Base-by-base conservation (phyloP, 2,797 vertebrate species). In the Apodemus agrarius region DNA sequence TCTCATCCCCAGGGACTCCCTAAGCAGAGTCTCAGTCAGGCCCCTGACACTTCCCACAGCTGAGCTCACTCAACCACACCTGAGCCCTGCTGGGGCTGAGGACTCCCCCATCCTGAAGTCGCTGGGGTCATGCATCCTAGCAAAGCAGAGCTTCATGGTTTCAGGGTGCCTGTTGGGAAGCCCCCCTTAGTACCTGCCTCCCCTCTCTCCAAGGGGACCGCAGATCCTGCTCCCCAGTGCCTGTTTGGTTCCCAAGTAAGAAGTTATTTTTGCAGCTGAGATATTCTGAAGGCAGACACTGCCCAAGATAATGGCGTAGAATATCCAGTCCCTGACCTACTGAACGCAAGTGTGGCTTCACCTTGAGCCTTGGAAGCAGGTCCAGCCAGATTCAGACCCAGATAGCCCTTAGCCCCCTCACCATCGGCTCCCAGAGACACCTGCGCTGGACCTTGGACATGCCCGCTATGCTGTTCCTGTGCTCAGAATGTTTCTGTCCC, bases 381-480 rank as follows among this genome's bases (percentile, higher is more conserved):
- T 19, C n/a, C 6, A 72, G 63, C 12, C 37, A 19, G 29, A 40
- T 37, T 61, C 21, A 61, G 52, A 63, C 22, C 16, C 17, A 67
- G 57, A 57, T 12, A 16, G 34, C 75, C 34, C 59, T n/a, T 4
- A 26, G 79, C 40, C 52, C 12, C 4, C 81, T 10, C 2, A 11
- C 46, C 21, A 2, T 61, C 21, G 16, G 6, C 46, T 54, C 43
- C 78, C n/a, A 86, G 65, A 85, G 74, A 40, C 46, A 40, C 34
- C 34, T 31, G 0, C 0, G 2, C 92, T 49, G 43, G 17, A 11
- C 52, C 59, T 34, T 3, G n/a, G 31, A n/a, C 37, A 4, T 0
- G 4, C 26, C 43, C 7, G 10, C 59, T n/a, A 22, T 2, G 0
- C 26, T 3, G 4, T 57, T 85, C 21, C 24, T 49, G 2, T 37